Conservation (phyloP, 2,113 vertebrate species). For the Elgaria multicarinata region DNA sequence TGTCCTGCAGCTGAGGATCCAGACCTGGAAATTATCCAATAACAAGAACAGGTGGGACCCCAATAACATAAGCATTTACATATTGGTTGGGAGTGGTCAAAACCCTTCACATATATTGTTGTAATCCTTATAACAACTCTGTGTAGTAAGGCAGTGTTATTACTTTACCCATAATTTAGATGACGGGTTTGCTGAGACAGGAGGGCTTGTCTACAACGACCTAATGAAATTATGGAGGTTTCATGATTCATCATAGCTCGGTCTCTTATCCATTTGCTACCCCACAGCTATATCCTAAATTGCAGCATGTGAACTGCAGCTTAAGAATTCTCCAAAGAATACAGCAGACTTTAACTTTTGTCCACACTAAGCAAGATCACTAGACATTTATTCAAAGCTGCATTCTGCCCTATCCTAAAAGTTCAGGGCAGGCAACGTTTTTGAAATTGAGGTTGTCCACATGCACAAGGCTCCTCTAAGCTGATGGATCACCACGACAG, state of each 20-base stretch:
- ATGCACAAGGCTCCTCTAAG: not conserved
- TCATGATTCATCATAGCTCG: not conserved
- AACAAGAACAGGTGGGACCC: not conserved
- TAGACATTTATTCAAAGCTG: not conserved
- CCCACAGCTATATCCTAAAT: not conserved
- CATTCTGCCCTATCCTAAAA: not conserved
- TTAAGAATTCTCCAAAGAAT: not conserved
- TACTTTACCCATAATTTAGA: not conserved
- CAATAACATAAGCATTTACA: not conserved
- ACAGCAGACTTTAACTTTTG: not conserved
- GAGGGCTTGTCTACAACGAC: not conserved
- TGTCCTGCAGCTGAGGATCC: not conserved
- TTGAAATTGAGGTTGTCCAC: not conserved
- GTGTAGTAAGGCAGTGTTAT: not conserved
- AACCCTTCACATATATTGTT: not conserved
- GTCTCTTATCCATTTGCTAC: not conserved
- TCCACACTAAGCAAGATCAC: not conserved
- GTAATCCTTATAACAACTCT: not conserved
- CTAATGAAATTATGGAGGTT: not conserved
- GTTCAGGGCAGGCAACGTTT: not conserved
- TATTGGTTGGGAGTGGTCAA: not conserved
- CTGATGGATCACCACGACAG: not conserved
- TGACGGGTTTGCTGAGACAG: not conserved
- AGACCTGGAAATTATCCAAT: not conserved
- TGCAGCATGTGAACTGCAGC: not conserved